phyloP scores from a whole-genome alignment of 2,888 invertebrate genomes.

The Elegia similella region DNA sequence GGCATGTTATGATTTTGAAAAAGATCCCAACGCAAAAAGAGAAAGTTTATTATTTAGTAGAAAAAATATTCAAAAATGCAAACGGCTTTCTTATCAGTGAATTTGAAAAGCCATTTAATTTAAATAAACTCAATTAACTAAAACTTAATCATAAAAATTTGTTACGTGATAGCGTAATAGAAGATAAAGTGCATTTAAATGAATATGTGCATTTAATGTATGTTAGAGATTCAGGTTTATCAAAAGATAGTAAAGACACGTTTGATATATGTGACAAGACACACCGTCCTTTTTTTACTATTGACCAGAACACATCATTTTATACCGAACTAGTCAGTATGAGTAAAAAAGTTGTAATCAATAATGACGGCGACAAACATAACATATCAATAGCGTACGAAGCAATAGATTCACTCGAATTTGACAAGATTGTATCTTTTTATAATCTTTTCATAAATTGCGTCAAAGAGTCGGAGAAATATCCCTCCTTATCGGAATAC shows the following conservation, averaged over 20 bases:
- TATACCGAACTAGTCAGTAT: slow-evolving; percentile 32
- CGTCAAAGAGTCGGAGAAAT: too few relatives aligned
- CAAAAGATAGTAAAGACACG: slow-evolving; percentile 17
- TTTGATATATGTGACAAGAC: slow-evolving; percentile 34
- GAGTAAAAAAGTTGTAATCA: slow-evolving; percentile 20
- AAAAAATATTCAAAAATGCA: slow-evolving; percentile 38
- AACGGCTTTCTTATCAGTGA: slow-evolving; percentile 39
- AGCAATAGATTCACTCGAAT: too few relatives aligned
- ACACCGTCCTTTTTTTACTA: slow-evolving; percentile 35
- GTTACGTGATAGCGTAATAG: slow-evolving; percentile 28
- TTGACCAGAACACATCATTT: slow-evolving; percentile 35
- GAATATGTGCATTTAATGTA: slow-evolving; percentile 37
- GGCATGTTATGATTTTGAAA: slow-evolving; percentile 37
- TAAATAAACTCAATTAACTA: slow-evolving; percentile 41
- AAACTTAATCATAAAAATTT: slow-evolving; percentile 37
- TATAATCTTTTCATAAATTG: too few relatives aligned
- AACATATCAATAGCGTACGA: too few relatives aligned
- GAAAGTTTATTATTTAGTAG: slow-evolving; percentile 34
- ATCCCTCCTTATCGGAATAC: too few relatives aligned
- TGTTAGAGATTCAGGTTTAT: background rate
- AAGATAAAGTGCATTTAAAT: slow-evolving; percentile 35
- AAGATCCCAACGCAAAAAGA: slow-evolving; percentile 32
- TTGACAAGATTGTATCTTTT: too few relatives aligned
- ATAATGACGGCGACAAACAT: background rate
- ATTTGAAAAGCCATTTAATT: slow-evolving; percentile 36